Evolutionary conservation across 2,888 invertebrate genomes (phyloP).

Genomic region (Oxystoma pomonae): DNA sequence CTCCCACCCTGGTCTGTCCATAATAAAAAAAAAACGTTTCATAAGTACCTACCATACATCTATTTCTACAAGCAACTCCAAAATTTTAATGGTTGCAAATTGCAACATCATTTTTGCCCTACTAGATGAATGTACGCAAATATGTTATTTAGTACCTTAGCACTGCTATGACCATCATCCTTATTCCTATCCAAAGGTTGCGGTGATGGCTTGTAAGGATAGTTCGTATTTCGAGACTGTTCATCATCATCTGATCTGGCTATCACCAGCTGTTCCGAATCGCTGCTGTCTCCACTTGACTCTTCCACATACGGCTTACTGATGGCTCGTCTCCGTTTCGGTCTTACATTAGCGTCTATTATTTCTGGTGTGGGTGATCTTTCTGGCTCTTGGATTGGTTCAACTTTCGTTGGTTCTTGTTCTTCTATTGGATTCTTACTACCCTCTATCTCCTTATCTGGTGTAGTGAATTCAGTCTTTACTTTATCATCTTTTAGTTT

Average conservation of each 20-base stretch:
- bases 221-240: slow-evolving; percentile 36
- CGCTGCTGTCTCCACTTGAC: slow-evolving; percentile 60
- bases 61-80: no score
- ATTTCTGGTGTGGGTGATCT: background rate
- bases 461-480: background rate
- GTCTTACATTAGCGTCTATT: background rate
- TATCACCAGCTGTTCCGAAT: slow-evolving; percentile 61
- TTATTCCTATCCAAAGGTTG: background rate
- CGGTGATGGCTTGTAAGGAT: slow-evolving; percentile 21
- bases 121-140: no score
- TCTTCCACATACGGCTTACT: slow-evolving; percentile 53
- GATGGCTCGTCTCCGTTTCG: slow-evolving; percentile 40
- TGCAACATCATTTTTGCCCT: no score
- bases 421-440: background rate
- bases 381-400: background rate
- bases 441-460: background rate
- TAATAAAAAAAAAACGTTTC: no score
- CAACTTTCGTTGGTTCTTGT: background rate
- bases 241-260: slow-evolving; percentile 45
- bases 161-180: background rate
- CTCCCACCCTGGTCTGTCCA: no score
- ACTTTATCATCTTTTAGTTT: slow-evolving; percentile 26
- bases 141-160: background rate
- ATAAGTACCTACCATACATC: no score
- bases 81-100: no score